phyloP scores from a whole-genome alignment of 1,140 invertebrate species.

The Diabrotica undecimpunctata region DNA sequence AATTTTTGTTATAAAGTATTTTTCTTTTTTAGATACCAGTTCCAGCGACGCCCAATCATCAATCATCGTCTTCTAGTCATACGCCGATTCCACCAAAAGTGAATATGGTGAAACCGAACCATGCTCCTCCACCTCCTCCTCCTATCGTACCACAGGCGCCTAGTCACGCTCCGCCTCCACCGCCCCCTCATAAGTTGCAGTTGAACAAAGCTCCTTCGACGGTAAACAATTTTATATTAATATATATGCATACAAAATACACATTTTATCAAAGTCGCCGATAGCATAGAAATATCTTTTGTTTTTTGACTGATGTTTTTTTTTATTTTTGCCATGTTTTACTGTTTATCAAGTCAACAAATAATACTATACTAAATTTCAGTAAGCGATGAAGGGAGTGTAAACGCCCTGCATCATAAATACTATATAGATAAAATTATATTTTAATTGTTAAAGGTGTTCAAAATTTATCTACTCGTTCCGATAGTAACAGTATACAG shows the following conservation, averaged over 20 bases:
- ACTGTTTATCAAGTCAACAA: too few relatives aligned
- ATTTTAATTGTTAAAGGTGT: too few relatives aligned
- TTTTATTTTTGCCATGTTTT: too few relatives aligned
- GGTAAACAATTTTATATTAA: not conserved
- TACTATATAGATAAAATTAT: too few relatives aligned
- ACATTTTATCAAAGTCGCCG: not conserved
- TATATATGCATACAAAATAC: not conserved
- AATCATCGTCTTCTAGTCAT: constrained; percentile 30
- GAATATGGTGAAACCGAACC: constrained; percentile 37
- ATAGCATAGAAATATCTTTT: not conserved
- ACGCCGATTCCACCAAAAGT: constrained; percentile 30
- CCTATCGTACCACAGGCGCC: constrained; percentile 15
- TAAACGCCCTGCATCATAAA: too few relatives aligned
- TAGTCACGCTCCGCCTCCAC: constrained; percentile 30
- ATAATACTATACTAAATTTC: too few relatives aligned
- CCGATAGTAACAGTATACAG: too few relatives aligned
- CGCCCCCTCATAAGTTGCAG: constrained; percentile 21
- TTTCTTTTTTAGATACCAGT: constrained; percentile 5
- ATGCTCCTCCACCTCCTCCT: constrained; percentile 41
- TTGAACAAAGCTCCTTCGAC: constrained; percentile 3
- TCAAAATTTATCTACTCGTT: too few relatives aligned
- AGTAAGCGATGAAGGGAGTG: too few relatives aligned
- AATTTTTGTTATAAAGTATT: not conserved
- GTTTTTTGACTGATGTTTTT: too few relatives aligned
- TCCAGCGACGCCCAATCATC: constrained; percentile 1